A percentile compares a stretch with the other conserved stretches of the same genome.
Evolutionary conservation across 2,797 vertebrate genomes (phyloP).

Genomic region (Bufotes viridis): DNA sequence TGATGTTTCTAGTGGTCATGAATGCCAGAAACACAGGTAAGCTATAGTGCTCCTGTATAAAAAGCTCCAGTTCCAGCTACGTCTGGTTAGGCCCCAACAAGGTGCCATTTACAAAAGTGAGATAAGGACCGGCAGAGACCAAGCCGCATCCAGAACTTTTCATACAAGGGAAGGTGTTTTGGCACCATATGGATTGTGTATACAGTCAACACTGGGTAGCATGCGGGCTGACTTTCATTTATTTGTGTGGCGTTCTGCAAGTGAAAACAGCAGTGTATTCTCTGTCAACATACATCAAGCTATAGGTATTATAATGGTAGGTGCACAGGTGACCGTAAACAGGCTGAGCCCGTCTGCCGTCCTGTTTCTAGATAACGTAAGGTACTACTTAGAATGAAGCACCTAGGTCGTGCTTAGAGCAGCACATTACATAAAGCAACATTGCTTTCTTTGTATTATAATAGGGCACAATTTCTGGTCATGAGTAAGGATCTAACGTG

Average conservation of each 20-base stretch:
- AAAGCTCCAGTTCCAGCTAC: slow-evolving; percentile 11
- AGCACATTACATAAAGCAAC: not conserved
- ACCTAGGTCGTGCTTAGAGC: not conserved
- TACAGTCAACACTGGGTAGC: slow-evolving; percentile 47
- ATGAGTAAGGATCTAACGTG: too few relatives aligned
- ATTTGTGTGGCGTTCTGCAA: slow-evolving; percentile 16
- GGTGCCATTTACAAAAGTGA: not conserved
- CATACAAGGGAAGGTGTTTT: slow-evolving; percentile 41
- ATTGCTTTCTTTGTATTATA: not conserved
- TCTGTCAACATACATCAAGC: slow-evolving; percentile 20
- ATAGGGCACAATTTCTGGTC: too few relatives aligned
- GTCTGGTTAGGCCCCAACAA: slow-evolving; percentile 5
- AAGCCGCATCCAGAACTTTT: slow-evolving; percentile 20
- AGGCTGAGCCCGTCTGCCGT: not conserved
- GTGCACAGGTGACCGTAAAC: not conserved
- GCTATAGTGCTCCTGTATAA: not conserved
- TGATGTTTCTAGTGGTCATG: slow-evolving; percentile 13
- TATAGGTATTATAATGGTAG: not conserved
- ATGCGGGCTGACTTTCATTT: slow-evolving; percentile 42
- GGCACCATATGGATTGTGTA: slow-evolving; percentile 37
- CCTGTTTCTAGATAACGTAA: not conserved
- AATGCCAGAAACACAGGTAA: not conserved
- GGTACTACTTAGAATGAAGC: not conserved
- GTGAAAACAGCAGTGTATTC: not conserved
- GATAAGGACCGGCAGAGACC: slow-evolving; percentile 5